phyloP scores from a whole-genome alignment of 2,113 vertebrate genomes.

The Balaenoptera acutorostrata region DNA sequence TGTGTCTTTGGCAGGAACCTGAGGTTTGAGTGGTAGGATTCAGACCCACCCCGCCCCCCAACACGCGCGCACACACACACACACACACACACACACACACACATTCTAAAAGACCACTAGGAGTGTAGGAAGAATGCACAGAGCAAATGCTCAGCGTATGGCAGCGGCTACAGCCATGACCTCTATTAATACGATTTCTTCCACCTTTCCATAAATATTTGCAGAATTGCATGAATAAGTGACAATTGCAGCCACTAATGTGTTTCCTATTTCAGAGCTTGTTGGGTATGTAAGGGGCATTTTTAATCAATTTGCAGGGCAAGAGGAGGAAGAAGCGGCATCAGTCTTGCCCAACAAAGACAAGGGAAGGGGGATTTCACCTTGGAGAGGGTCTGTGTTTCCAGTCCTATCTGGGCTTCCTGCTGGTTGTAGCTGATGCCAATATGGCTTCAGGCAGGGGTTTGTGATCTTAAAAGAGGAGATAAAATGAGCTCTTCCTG shows the following conservation, averaged over 20 bases:
- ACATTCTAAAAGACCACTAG: not conserved
- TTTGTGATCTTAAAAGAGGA: not conserved
- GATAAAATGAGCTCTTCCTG: not conserved
- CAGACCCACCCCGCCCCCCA: not conserved
- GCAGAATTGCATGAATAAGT: not conserved
- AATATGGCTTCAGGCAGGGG: not conserved
- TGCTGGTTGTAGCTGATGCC: not conserved
- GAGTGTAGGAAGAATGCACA: not conserved
- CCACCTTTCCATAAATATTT: not conserved
- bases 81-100: too few species aligned
- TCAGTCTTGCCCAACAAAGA: not conserved
- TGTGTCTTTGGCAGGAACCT: not conserved
- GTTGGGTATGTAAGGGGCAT: not conserved
- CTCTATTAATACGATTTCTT: not conserved
- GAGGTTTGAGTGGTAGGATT: not conserved
- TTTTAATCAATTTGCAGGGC: not conserved
- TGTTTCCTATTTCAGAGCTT: not conserved
- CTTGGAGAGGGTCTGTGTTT: not conserved
- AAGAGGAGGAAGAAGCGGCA: not conserved
- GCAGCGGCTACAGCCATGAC: not conserved
- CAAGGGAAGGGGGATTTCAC: not conserved
- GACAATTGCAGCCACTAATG: not conserved
- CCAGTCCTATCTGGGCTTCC: not conserved
- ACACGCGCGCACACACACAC: too few species aligned
- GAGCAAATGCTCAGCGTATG: not conserved